Evolutionary conservation across 2,888 invertebrate species (phyloP).

Genomic region (Yponomeuta evonymella): DNA sequence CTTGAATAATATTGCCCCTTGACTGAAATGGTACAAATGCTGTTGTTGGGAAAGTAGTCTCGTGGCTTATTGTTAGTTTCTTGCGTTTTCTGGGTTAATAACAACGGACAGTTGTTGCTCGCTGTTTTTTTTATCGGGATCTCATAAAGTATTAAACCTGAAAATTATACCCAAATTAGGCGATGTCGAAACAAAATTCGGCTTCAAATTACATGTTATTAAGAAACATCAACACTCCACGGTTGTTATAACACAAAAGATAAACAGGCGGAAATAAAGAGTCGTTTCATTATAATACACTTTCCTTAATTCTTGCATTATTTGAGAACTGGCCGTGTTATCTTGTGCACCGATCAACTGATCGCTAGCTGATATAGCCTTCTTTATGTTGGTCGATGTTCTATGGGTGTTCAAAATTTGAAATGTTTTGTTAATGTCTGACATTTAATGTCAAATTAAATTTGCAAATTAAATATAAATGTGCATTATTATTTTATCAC

Average conservation of each 20-base stretch:
- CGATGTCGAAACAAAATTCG: slow-evolving; percentile 60
- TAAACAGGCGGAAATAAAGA: slow-evolving; percentile 70
- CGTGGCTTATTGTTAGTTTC: slow-evolving; percentile 15
- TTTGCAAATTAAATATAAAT: not conserved
- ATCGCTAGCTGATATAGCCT: slow-evolving; percentile 54
- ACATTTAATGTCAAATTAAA: slow-evolving; percentile 22
- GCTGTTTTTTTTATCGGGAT: slow-evolving; percentile 18
- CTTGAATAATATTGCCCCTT: slow-evolving; percentile 35
- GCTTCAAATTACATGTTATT: slow-evolving; percentile 72
- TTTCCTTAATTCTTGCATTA: slow-evolving; percentile 65
- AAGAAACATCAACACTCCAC: slow-evolving; percentile 67
- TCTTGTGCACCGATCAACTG: slow-evolving; percentile 49
- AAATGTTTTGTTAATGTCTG: not conserved
- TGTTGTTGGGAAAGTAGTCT: slow-evolving; percentile 17
- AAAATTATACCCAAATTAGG: slow-evolving; percentile 55
- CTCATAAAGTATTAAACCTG: slow-evolving; percentile 43
- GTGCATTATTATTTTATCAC: not conserved
- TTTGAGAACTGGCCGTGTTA: slow-evolving; percentile 56
- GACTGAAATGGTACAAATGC: slow-evolving; percentile 33
- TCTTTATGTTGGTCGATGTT: slow-evolving; percentile 37
- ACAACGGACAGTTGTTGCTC: too few species aligned
- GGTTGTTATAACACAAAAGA: slow-evolving; percentile 71
- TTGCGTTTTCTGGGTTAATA: slow-evolving; percentile 6
- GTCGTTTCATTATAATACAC: slow-evolving; percentile 63
- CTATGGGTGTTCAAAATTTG: slow-evolving; percentile 17